A percentile compares a stretch with the other conserved stretches of the same genome.
phyloP scores from a whole-genome alignment of 2,888 invertebrate species.

The Calameuta filiformis region DNA sequence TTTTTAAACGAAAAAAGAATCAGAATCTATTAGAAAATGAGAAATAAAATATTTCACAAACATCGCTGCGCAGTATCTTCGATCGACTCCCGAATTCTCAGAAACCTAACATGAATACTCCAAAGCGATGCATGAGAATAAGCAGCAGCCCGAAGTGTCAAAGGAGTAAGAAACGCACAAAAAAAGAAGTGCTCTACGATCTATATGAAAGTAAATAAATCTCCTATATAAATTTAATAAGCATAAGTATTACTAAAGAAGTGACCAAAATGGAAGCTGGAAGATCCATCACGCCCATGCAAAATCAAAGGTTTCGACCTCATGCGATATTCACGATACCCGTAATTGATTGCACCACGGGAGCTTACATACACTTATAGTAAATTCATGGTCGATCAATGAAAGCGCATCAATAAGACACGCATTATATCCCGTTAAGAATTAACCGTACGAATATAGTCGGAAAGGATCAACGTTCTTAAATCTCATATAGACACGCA shows the following conservation, averaged over 20 bases:
- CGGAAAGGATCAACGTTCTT: neutral
- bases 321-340: neutral
- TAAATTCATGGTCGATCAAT: neutral
- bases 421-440: neutral
- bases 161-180: neutral
- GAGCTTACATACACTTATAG: neutral
- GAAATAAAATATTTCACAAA: neutral
- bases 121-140: neutral
- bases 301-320: neutral
- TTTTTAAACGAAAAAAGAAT: too few relatives aligned
- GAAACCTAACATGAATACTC: neutral
- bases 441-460: neutral
- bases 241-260: neutral
- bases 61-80: neutral
- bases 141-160: neutral
- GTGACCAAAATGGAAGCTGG: neutral
- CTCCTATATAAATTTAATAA: neutral
- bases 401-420: neutral
- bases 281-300: neutral
- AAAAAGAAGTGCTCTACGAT: neutral
- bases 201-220: neutral
- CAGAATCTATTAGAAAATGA: neutral
- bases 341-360: neutral
- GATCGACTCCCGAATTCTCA: neutral
- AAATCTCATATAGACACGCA: neutral